Evolutionary conservation across 2,113 vertebrate genomes (phyloP).

Genomic region (Melanostigma gelatinosum): DNA sequence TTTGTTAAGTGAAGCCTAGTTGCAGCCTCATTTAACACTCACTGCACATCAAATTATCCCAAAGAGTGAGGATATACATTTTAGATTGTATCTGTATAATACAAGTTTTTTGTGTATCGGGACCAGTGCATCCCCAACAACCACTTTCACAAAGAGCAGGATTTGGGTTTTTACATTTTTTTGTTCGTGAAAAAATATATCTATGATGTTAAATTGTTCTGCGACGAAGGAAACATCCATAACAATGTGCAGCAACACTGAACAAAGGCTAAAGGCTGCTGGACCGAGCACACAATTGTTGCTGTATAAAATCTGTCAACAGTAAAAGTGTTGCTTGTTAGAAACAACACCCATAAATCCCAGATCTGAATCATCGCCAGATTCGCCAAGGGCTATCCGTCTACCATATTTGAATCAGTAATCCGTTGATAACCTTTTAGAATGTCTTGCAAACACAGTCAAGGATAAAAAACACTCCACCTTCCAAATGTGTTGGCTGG

Average conservation of each 20-base stretch:
- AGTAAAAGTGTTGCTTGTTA: constrained; percentile 38
- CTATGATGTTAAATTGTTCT: background rate
- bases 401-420: constrained; percentile 7
- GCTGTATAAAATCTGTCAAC: background rate
- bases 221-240: background rate
- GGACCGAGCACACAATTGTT: background rate
- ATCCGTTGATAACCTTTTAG: constrained; percentile 16
- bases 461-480: background rate
- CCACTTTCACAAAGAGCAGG: background rate
- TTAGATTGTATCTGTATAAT: background rate
- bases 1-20: background rate
- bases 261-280: background rate
- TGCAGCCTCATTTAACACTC: background rate
- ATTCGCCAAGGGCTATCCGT: background rate
- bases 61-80: background rate
- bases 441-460: constrained; percentile 10
- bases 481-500: background rate
- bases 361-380: constrained; percentile 14
- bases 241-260: background rate
- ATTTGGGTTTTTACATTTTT: background rate
- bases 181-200: background rate
- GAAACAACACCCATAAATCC: constrained; percentile 27
- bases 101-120: background rate
- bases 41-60: background rate
- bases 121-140: background rate